phyloP scores from a whole-genome alignment of 2,113 vertebrate genomes.

The Apaloderma vittatum region DNA sequence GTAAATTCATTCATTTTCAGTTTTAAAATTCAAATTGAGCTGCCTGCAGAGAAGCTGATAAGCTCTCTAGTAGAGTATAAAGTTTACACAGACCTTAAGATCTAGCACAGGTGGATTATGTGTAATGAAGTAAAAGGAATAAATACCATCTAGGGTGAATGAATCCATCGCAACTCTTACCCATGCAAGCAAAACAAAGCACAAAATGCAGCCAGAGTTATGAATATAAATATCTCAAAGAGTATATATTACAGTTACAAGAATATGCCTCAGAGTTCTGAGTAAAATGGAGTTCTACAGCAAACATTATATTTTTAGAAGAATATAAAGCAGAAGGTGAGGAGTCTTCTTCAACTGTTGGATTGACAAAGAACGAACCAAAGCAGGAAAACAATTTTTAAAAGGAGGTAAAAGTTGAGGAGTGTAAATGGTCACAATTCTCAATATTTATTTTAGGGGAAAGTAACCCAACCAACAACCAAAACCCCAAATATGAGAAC shows the following conservation, averaged over 20 bases:
- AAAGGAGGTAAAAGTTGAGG: neutral
- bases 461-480: neutral
- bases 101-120: slow-evolving; percentile 83
- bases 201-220: slow-evolving; percentile 43
- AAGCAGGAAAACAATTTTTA: neutral
- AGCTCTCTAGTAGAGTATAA: slow-evolving; percentile 82
- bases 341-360: neutral
- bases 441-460: neutral
- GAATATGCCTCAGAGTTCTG: neutral
- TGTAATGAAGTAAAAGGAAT: slow-evolving; percentile 84
- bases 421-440: neutral
- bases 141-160: slow-evolving; percentile 81
- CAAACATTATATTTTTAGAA: neutral
- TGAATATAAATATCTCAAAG: slow-evolving; percentile 62
- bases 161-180: slow-evolving; percentile 74
- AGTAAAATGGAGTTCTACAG: neutral
- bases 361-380: neutral
- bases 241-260: slow-evolving; percentile 21
- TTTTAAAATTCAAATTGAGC: slow-evolving; percentile 89
- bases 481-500: neutral
- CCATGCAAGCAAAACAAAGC: slow-evolving; percentile 68
- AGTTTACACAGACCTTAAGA: slow-evolving; percentile 78
- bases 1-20: slow-evolving; percentile 77
- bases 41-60: slow-evolving; percentile 87
- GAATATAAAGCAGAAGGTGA: neutral